phyloP scores from a whole-genome alignment of 30 jellyfish, hydroid and myxozoan species.

The Cassiopea andromeda region DNA sequence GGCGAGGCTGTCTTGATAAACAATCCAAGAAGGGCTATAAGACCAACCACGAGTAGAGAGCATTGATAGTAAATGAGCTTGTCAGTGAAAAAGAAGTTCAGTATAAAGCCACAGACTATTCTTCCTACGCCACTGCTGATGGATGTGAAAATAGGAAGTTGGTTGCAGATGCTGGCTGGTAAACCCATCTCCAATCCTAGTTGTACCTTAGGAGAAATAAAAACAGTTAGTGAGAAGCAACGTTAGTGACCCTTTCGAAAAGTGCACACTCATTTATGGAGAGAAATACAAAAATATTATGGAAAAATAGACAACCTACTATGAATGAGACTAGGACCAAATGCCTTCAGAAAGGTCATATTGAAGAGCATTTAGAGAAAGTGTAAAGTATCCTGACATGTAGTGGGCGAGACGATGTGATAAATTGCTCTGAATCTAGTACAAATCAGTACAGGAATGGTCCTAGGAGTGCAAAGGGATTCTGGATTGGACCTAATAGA shows the following conservation, averaged over 20 bases:
- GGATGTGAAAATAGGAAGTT: constrained; percentile 56
- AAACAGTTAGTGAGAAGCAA: neutral
- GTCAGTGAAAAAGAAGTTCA: neutral
- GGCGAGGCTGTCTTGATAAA: constrained; percentile 12
- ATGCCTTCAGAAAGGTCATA: no score
- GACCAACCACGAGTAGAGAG: constrained; percentile 8
- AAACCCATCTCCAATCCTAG: constrained; percentile 66
- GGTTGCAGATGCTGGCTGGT: constrained; percentile 12
- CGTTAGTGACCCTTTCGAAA: neutral
- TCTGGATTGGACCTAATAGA: no score
- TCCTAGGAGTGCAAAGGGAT: no score
- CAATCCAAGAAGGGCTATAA: constrained; percentile 32
- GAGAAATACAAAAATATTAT: neutral
- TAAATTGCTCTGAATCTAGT: no score
- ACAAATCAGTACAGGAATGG: no score
- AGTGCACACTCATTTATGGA: neutral
- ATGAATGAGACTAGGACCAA: no score
- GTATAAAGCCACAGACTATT: constrained; percentile 14
- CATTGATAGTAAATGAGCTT: constrained; percentile 4
- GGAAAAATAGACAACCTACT: no score
- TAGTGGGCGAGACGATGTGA: no score
- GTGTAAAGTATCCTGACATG: no score
- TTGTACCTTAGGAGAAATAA: constrained; percentile 40
- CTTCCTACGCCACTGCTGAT: constrained; percentile 67
- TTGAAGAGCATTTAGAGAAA: no score